Base-by-base conservation (phyloP, 1,140 invertebrate species). In the Leptinotarsa lineolata region DNA sequence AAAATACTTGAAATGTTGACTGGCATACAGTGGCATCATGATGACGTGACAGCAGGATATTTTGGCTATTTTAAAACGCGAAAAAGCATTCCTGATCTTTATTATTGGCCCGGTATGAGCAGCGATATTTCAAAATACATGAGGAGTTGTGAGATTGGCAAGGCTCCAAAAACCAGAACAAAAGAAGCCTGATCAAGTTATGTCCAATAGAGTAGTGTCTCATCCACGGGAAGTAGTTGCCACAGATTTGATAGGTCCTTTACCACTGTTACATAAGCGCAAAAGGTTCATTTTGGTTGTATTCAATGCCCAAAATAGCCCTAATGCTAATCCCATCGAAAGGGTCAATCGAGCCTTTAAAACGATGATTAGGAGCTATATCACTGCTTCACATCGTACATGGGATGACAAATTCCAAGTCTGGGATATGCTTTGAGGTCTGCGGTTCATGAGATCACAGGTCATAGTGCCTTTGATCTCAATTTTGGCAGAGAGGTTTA, bases 231-330 rank as follows among this genome's bases (percentile, higher is more conserved):
- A 77, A 63, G 60, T 54, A 3, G 68, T 75, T 67, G 74, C 68
- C 4, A 58, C 60, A 4, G 74, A 66, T 68, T 12, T 65, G 12
- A 58, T 76, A 2, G 74, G 74, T 16, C 13, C 68, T 63, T 46
- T 75, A 83, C n/a, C 71, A 20, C 74, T 83, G 12, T 76, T 78
- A 2, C 44, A 64, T 15, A 68, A 73, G 5, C 74, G 74, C 3
- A 68, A 69, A 39, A 45, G 46, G n/a, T 77, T 72, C 21, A 5
- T 69, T 16, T 59, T 77, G 3, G 75, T 75, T 8, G 22, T 70
- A 20, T 74, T 66, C n/a, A 75, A 21, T 39, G 30, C 72, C 11
- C 5, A 20, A 12, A 72, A 76, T 66, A 68, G 61, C 16, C 64
- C 76, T 2, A 68, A 75, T n/a, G 44, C 20, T 44, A 76, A 76